phyloP scores from a whole-genome alignment of 2,797 vertebrate genomes.

The Amblyopsis hoosieri region DNA sequence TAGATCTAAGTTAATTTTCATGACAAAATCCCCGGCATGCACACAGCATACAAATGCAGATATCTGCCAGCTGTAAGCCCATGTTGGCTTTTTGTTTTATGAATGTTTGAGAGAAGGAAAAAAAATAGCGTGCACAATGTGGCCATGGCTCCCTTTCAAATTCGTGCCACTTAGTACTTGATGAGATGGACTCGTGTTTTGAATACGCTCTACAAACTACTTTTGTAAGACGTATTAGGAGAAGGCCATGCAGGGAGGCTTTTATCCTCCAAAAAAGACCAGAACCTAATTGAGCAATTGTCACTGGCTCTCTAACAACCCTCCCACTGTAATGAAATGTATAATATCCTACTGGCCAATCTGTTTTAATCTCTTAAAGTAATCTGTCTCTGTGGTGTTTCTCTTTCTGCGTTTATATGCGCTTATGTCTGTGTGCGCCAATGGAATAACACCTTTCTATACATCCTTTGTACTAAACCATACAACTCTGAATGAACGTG shows the following conservation, averaged over 20 bases:
- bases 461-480: no score
- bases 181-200: not conserved
- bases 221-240: not conserved
- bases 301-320: not conserved
- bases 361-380: not conserved
- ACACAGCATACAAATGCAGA: conserved; percentile 35
- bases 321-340: not conserved
- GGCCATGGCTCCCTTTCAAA: conserved; percentile 19
- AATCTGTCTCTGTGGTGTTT: no score
- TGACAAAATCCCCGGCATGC: conserved; percentile 29
- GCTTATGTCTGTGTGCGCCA: no score
- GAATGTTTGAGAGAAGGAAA: conserved; percentile 15
- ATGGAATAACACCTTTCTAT: no score
- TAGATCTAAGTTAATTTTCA: conserved; percentile 46
- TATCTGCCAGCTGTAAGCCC: conserved; percentile 6
- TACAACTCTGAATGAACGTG: no score
- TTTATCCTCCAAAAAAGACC: not conserved
- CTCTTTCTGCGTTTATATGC: no score
- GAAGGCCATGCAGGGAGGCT: not conserved
- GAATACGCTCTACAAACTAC: conserved; percentile 23
- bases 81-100: conserved; percentile 9
- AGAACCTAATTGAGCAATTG: not conserved
- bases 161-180: conserved; percentile 1
- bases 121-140: conserved; percentile 1
- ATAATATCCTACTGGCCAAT: not conserved